Evolutionary conservation across 2,113 vertebrate genomes (phyloP).

Genomic region (Acrocephalus arundinaceus): DNA sequence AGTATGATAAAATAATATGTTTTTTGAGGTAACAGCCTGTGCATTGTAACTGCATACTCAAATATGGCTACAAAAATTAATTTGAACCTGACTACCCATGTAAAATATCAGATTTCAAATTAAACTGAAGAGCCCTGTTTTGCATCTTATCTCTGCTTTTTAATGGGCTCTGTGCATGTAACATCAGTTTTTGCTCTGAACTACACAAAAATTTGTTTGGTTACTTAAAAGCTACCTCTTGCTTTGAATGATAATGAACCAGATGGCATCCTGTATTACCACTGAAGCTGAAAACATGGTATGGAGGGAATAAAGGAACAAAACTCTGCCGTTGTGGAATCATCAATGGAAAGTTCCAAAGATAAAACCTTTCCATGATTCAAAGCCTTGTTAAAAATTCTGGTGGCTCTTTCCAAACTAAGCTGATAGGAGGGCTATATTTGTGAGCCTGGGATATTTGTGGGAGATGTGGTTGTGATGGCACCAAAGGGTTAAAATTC

Average conservation of each 20-base stretch:
- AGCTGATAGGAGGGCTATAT: background rate
- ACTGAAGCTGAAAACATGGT: background rate
- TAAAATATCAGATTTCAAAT: background rate
- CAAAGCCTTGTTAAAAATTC: background rate
- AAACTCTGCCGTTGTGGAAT: background rate
- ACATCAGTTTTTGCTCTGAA: background rate
- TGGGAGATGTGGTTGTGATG: background rate
- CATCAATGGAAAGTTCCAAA: background rate
- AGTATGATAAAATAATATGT: background rate
- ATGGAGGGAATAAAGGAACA: background rate
- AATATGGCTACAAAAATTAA: background rate
- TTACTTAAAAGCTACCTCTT: background rate
- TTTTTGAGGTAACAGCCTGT: background rate
- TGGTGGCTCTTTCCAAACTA: background rate
- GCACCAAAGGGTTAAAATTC: background rate
- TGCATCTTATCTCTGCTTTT: background rate
- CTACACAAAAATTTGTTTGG: background rate
- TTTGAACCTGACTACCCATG: background rate
- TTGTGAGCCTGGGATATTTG: background rate
- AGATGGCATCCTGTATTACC: background rate
- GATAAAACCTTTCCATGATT: background rate
- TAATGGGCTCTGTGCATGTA: background rate
- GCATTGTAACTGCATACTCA: background rate
- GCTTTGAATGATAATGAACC: background rate
- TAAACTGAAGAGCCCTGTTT: background rate